Evolutionary conservation across 1,140 invertebrate genomes (phyloP).

Genomic region (Nasonia longicornis): DNA sequence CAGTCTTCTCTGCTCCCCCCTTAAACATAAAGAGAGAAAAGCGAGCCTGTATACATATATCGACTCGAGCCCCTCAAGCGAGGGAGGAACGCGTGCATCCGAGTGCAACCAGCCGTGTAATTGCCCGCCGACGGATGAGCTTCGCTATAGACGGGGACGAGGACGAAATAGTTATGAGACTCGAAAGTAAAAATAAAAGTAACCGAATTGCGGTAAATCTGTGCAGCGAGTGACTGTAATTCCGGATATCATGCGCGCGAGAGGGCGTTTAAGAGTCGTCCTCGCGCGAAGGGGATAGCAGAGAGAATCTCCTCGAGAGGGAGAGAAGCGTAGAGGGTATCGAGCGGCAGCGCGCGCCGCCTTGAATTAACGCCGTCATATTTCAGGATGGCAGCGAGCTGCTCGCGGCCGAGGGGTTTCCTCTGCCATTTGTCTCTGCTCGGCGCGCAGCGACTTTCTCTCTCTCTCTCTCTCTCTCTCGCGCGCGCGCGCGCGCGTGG

Average conservation of each 20-base stretch:
- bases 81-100: constrained; percentile 65
- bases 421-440: constrained; percentile 69
- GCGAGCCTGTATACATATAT: neutral
- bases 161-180: too few species aligned
- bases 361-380: constrained; percentile 69
- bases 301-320: constrained; percentile 23
- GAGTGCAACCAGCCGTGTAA: constrained; percentile 67
- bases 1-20: constrained; percentile 31
- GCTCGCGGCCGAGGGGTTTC: constrained; percentile 53
- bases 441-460: constrained; percentile 64
- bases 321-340: constrained; percentile 14
- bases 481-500: neutral
- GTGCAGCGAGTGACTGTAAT: neutral
- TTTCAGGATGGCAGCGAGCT: constrained; percentile 61
- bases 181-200: too few species aligned
- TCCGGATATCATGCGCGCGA: neutral
- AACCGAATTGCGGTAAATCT: too few species aligned
- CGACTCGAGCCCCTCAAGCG: constrained; percentile 40
- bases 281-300: neutral
- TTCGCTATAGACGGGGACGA: neutral
- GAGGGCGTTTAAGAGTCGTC: too few species aligned
- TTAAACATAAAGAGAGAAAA: too few species aligned
- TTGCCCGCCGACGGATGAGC: constrained; percentile 54
- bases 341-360: constrained; percentile 50
- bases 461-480: constrained; percentile 63